Base-by-base conservation (phyloP, 1,140 invertebrate genomes). In the Leucophenga varia region DNA sequence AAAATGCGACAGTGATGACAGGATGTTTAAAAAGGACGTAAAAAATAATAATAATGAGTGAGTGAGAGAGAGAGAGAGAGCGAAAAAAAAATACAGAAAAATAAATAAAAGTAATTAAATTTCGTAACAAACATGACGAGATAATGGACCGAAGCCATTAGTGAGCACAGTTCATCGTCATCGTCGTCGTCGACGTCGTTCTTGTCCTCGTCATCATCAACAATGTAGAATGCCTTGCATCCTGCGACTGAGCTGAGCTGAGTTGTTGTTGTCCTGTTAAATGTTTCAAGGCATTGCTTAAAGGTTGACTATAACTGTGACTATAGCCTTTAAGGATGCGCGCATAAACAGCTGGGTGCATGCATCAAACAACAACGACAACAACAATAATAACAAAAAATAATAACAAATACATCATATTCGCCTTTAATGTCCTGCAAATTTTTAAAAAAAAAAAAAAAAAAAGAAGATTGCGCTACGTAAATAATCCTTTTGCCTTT, bases 21-120 rank as follows among this genome's bases (percentile, higher is more conserved):
- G 42, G 57, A 38, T 52, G 48, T 58, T 57, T 25, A 25, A 5
- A 25, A 5, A 25, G 22, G 21, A 28, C 3, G 14, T 14, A 30
- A 21, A 25, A 42, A 31, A 28, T 36, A 45, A 37, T 37, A 28
- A 22, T 36, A 31, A 36, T 17, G 35, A 32, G 22, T n/a, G n/a
- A n/a, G n/a, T n/a, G n/a, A n/a, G n/a, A n/a, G n/a, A n/a, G n/a
- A n/a, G n/a, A n/a, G n/a, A n/a, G n/a, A n/a, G 25, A 30, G 12
- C n/a, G 25, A 30, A 30, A 30, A 30, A 30, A 30, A 30, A 30
- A 30, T 30, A 8, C 25, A 30, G 37, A 65, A 69, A 69, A 72
- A 72, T 72, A 68, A 72, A 72, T 72, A 72, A 69, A 61, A 72
- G 61, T 72, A 72, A 72, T 72, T 72, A 72, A 72, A 72, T 72